Evolutionary conservation across 2,113 vertebrate genomes (phyloP).

Genomic region (Smithornis capensis): DNA sequence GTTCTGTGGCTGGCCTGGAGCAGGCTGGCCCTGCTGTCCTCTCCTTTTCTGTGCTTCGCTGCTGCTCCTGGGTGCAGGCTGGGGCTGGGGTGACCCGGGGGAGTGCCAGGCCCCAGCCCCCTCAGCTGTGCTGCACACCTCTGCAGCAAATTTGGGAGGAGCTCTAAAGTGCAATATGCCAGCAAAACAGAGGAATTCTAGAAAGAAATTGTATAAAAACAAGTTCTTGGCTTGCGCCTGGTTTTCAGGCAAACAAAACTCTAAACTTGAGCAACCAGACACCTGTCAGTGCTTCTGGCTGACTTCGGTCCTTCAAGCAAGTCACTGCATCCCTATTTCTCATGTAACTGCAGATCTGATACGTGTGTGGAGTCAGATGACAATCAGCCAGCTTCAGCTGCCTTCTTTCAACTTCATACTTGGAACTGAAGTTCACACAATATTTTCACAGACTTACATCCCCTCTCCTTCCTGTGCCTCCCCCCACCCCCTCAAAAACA

Average conservation of each 20-base stretch:
- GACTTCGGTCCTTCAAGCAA: not conserved
- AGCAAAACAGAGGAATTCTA: not conserved
- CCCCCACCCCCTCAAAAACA: accelerated
- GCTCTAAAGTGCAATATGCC: not conserved
- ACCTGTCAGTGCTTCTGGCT: not conserved
- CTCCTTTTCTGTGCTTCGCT: too few species aligned
- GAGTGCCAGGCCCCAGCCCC: not conserved
- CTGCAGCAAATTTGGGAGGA: not conserved
- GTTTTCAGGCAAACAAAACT: not conserved
- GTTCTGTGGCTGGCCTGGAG: not conserved
- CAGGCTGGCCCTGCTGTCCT: not conserved
- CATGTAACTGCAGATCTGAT: not conserved
- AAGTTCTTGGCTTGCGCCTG: not conserved
- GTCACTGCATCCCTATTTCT: not conserved
- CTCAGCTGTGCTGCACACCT: not conserved
- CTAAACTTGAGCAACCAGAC: not conserved
- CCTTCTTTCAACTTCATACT: not conserved
- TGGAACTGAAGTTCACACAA: constrained; percentile 4
- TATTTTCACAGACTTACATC: not conserved
- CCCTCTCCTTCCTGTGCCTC: too few species aligned
- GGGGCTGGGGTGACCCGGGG: accelerated
- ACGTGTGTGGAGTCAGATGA: not conserved
- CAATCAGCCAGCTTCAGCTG: not conserved
- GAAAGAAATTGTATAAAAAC: not conserved
- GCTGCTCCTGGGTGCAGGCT: not conserved